Percentiles rank a stretch among this genome's conserved stretches.
phyloP scores from a whole-genome alignment of 2,888 invertebrate species.

The Drosophila mulleri region DNA sequence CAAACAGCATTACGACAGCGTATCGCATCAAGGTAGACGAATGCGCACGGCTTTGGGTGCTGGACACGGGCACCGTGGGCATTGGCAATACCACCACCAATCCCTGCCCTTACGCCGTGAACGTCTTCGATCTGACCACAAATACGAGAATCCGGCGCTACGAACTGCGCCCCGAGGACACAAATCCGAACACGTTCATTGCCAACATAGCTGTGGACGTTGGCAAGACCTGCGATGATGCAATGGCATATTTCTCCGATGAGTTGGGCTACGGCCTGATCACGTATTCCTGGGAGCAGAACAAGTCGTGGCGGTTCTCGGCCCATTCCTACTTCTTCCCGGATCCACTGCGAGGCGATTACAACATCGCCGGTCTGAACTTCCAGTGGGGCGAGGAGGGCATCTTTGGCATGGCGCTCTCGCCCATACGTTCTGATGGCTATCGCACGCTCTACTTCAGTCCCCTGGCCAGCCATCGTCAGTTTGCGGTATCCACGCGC shows the following conservation, averaged over 20 bases:
- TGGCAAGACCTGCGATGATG: constrained; percentile 90
- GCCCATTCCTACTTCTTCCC: constrained; percentile 92
- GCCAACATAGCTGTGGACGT: constrained; percentile 94
- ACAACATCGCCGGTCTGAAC: constrained; percentile 91
- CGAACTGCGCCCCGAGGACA: constrained; percentile 90
- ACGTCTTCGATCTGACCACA: constrained; percentile 91
- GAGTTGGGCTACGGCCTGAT: constrained; percentile 93
- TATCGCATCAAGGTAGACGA: constrained; percentile 92
- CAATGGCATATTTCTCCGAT: constrained; percentile 92
- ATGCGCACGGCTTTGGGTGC: constrained; percentile 92
- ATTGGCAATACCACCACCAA: constrained; percentile 91
- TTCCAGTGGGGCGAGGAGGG: constrained; percentile 95
- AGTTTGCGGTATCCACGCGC: constrained; percentile 92
- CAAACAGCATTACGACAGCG: constrained; percentile 90
- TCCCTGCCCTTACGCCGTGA: constrained; percentile 92
- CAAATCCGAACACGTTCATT: constrained; percentile 91
- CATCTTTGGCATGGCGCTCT: constrained; percentile 91
- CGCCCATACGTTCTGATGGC: constrained; percentile 89
- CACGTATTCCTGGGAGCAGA: constrained; percentile 91
- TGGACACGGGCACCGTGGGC: constrained; percentile 93
- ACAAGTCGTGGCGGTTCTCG: constrained; percentile 92
- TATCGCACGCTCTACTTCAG: constrained; percentile 91
- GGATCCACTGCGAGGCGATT: constrained; percentile 92
- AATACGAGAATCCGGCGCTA: constrained; percentile 90
- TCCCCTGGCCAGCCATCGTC: constrained; percentile 91